Evolutionary conservation across 2,113 vertebrate genomes (phyloP).

Genomic region (Gopherus flavomarginatus): DNA sequence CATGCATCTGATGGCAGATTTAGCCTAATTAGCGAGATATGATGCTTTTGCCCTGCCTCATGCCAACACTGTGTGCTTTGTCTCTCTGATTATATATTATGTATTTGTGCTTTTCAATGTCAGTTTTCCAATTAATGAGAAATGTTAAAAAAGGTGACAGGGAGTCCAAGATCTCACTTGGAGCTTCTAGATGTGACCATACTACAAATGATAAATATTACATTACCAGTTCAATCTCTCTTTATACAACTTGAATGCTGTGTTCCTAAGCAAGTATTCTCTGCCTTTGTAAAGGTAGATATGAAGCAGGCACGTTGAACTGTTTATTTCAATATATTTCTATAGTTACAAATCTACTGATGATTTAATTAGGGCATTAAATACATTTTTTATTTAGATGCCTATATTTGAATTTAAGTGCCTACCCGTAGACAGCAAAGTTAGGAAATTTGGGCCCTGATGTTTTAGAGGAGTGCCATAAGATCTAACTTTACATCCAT

Average conservation of each 20-base stretch:
- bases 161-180: neutral
- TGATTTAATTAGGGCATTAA: neutral
- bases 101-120: neutral
- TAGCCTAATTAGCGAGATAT: neutral
- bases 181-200: neutral
- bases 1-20: neutral
- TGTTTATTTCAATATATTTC: neutral
- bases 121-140: neutral
- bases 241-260: neutral
- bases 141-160: neutral
- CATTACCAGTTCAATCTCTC: slow-evolving; percentile 27
- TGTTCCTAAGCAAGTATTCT: neutral
- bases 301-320: neutral
- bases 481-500: neutral
- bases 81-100: neutral
- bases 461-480: neutral
- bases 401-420: neutral
- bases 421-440: neutral
- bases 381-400: neutral
- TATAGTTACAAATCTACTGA: neutral
- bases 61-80: neutral
- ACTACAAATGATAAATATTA: neutral
- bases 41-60: neutral
- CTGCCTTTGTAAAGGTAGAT: neutral
- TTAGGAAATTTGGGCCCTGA: neutral